A percentile compares a stretch with the other conserved stretches of the same genome.
Evolutionary conservation across 2,113 vertebrate genomes (phyloP).

Genomic region (Pseudopodoces humilis): DNA sequence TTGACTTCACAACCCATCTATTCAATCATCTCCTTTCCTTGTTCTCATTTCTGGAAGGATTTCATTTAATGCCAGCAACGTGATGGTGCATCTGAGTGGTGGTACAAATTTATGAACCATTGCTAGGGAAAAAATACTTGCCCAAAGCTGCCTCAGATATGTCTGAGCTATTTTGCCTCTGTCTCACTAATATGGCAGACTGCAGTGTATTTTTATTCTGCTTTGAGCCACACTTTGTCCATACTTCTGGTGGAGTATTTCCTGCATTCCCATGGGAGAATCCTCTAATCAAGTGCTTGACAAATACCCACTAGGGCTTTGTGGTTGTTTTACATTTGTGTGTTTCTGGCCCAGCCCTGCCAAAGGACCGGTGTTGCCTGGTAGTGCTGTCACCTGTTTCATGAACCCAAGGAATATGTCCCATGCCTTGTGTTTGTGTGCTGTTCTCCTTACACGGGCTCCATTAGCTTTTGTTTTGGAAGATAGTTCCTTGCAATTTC

Average conservation of each 20-base stretch:
- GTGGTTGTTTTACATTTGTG: neutral
- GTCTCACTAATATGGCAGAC: neutral
- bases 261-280: fast-evolving
- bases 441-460: neutral
- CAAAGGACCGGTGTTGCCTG: neutral
- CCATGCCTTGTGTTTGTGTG: neutral
- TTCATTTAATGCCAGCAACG: neutral
- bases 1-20: neutral
- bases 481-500: neutral
- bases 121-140: neutral
- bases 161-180: neutral
- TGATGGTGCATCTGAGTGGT: neutral
- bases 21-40: neutral
- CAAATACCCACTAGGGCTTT: neutral
- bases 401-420: neutral
- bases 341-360: neutral
- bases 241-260: neutral
- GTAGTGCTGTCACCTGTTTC: neutral
- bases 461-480: neutral
- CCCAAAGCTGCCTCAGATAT: neutral
- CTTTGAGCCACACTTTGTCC: neutral
- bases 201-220: neutral
- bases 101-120: neutral
- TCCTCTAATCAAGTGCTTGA: neutral
- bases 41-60: neutral